Base-by-base conservation (phyloP, 1,140 invertebrate species). In the Agrilus planipennis region DNA sequence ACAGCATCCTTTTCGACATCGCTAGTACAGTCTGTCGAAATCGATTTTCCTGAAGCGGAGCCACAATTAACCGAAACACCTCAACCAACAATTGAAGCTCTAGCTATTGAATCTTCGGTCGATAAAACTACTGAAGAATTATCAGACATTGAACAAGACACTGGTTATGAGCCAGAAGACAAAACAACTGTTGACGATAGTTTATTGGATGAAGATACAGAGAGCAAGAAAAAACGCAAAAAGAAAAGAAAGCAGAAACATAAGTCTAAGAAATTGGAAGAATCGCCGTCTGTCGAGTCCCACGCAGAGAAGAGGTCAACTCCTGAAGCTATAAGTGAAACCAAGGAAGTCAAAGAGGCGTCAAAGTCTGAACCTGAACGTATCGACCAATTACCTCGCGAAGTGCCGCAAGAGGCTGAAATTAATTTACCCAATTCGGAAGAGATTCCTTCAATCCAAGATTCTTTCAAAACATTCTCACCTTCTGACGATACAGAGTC, bases 1-100 rank as follows among this genome's bases (percentile, higher is more conserved):
- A 59, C 57, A 0, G 51, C 45, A 44, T 72, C 70, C 2, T 34
- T 65, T n/a, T 59, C 62, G 18, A 69, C 73, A 35, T 71, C 70
- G 41, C 58, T 79, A 28, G 69, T 63, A n/a, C 74, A 77, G 49
- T 76, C 75, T 4, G 70, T 72, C 20, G 71, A 77, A 34, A 70
- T 79, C 46, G 60, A 67, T 42, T 45, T 74, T 19, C 62, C 64
- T 53, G 59, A 63, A 14, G 65, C 69, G 41, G 61, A 60, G 3
- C 63, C 55, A 46, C 56, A 57, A 22, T 55, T 54, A 11, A 65
- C 67, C 39, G 68, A 73, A 41, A 60, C 63, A 34, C 68, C 69
- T 2, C 68, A 71, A 53, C 64, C 69, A 6, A 73, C 72, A 14
- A 44, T 57, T 9, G 64, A 71, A 44, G 52, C 61, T 10, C 64